These are phyloP conservation scores for Diaperis boleti DNA, from an alignment of 2,888 invertebrate genomes.

Conservation along the genomic window DNA sequence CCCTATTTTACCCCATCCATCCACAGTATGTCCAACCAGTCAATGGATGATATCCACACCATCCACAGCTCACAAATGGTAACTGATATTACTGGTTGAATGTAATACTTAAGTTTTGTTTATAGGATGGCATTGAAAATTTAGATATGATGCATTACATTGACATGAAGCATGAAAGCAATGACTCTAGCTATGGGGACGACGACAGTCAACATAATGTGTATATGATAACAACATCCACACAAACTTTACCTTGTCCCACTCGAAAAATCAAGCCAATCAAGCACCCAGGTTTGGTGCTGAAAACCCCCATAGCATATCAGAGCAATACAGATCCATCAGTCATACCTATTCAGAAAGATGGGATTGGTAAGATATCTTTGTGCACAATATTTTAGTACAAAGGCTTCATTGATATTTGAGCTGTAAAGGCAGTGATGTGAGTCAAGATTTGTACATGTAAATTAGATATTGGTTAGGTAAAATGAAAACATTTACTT, in stretches of 20 bases:
- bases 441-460: no score
- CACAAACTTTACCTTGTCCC: slow-evolving; percentile 69
- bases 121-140: slow-evolving; percentile 64
- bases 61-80: slow-evolving; percentile 69
- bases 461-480: no score
- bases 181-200: slow-evolving; percentile 67
- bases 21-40: slow-evolving; percentile 66
- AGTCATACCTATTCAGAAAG: slow-evolving; percentile 88
- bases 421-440: no score
- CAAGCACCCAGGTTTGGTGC: slow-evolving; percentile 78
- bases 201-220: slow-evolving; percentile 65
- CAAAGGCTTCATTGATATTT: no score
- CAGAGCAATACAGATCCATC: slow-evolving; percentile 85
- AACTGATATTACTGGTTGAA: slow-evolving; percentile 24
- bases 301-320: slow-evolving; percentile 84
- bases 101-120: neutral
- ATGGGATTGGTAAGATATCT: slow-evolving; percentile 85
- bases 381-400: no score
- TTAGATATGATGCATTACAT: slow-evolving; percentile 65
- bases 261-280: slow-evolving; percentile 79
- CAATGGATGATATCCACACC: slow-evolving; percentile 68
- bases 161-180: slow-evolving; percentile 64
- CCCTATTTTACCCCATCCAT: slow-evolving; percentile 66
- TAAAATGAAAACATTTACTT: no score
- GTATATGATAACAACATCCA: slow-evolving; percentile 69